Evolutionary conservation across 2,888 invertebrate genomes (phyloP).

Genomic region (Penaeus monodon): DNA sequence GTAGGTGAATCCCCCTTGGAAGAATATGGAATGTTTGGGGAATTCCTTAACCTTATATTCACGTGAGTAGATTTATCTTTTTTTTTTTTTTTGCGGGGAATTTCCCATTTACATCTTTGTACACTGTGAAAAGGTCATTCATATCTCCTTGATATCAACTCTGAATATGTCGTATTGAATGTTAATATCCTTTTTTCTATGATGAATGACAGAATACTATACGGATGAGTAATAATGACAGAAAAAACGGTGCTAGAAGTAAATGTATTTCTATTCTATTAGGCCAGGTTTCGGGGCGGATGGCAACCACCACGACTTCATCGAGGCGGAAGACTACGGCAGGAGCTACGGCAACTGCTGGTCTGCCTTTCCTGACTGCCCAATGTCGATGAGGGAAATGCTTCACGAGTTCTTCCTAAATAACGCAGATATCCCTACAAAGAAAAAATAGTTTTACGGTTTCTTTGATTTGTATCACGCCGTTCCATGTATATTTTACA

Average conservation of each 20-base stretch:
- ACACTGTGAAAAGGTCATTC: not conserved
- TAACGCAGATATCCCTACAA: constrained; percentile 9
- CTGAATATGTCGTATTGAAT: no score
- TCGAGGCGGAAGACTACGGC: constrained; percentile 61
- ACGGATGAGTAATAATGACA: not conserved
- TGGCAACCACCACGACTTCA: constrained; percentile 19
- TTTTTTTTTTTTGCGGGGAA: not conserved
- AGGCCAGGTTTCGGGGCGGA: constrained; percentile 35
- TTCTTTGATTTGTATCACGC: not conserved
- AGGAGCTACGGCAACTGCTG: constrained; percentile 60
- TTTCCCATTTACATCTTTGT: not conserved
- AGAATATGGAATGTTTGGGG: constrained; percentile 50
- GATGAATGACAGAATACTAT: not conserved
- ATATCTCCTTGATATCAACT: no score
- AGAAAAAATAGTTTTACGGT: not conserved
- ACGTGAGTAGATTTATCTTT: constrained; percentile 22
- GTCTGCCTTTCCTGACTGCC: constrained; percentile 61
- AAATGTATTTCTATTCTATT: not conserved
- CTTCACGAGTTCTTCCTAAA: constrained; percentile 47
- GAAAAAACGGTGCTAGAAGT: not conserved
- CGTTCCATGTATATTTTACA: constrained; percentile 1
- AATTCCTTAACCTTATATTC: constrained; percentile 48
- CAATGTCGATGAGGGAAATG: constrained; percentile 54
- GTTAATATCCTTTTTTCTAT: no score
- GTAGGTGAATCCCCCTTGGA: constrained; percentile 44